Base-by-base conservation (phyloP, 1,140 invertebrate species). In the Halictus rubicundus region DNA sequence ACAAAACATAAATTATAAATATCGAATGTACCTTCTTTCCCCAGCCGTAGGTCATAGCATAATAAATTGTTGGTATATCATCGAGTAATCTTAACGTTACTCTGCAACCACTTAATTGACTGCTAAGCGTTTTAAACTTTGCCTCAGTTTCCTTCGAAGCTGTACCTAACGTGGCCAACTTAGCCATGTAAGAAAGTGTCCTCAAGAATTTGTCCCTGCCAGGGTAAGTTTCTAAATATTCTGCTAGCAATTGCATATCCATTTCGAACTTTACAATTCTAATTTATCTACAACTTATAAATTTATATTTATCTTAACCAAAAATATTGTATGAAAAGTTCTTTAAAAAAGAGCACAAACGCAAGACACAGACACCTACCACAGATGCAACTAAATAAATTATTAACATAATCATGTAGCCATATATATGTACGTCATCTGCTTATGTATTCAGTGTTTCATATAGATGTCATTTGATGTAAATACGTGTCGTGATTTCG, bases 51-150 rank as follows among this genome's bases (percentile, higher is more conserved):
- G 94, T 93, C 52, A 96, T 84, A 10, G 94, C 94, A 82, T 94
- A 94, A 86, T 94, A 93, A 73, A 97, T 90, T 93, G 95, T 95
- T 10, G 96, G 95, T 83, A 96, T 93, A 85, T 97, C 96, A 93
- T 97, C 96, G 68, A 97, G 94, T 54, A 97, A 92, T 79, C 96
- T 93, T 54, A 97, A 90, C 59, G 96, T 95, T 5, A 95, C 94
- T 83, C 96, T 91, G 73, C 95, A 95, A 12, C 92, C 94, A 60
- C 95, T 95, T 85, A 97, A 93, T 87, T 96, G 94, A 12, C 94
- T 95, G 79, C 95, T 94, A 83, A 96, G 93, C 46, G 89, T 94
- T 65, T 93, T 92, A 25, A 96, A 94, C 78, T 95, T 95, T 39
- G 93, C 92, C 4, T 94, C 92, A 49, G 92, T 89, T 32, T 93